Evolutionary conservation across 64 coral and sea anemone species (phyloP), one percentile per base, ranked within the genome.

Genomic region (Actinia tenebrosa): DNA sequence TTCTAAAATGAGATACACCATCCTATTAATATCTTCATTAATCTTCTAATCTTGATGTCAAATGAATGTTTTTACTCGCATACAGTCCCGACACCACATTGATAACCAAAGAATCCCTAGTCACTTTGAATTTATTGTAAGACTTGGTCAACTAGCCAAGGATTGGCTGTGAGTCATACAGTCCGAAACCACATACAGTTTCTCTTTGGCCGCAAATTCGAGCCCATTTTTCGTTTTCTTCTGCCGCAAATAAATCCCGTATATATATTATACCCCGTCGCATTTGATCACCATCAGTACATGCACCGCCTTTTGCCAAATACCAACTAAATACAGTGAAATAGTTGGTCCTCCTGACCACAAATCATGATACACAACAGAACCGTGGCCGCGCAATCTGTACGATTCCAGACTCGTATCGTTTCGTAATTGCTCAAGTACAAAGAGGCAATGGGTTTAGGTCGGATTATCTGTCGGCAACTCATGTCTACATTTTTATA

Each of bases 41-140:
- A 75, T 75, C 69, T 75, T 16, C 11, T 75, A 75, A 75, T 75
- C 69, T 75, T 75, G 69, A 75, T 75, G 69, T 75, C 13, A 75
- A 30, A 75, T 42, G n/a, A 75, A 75, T 75, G 69, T 75, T 75
- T 66, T 75, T 75, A 42, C 69, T 75, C n/a, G 23, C 22, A 37
- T 37, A 37, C 30, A 75, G 27, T 42, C 69, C 69, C 23, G 27
- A 30, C 69, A 75, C 69, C 69, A 75, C 11, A 75, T 75, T 42
- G 69, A 75, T 75, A 75, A 75, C 69, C 69, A 75, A 75, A 75
- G 69, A 42, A 37, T 30, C 25, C 7, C 2, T 75, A 26, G 69
- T 75, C 69, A 75, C 11, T 16, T 23, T 10, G 13, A 30, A 25
- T 26, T 10, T 75, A 26, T 14, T 75, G 25, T 42, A 75, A 75